These are phyloP conservation scores for Istiophorus platypterus DNA, from an alignment of 2,113 vertebrate genomes.

Conservation along the genomic window DNA sequence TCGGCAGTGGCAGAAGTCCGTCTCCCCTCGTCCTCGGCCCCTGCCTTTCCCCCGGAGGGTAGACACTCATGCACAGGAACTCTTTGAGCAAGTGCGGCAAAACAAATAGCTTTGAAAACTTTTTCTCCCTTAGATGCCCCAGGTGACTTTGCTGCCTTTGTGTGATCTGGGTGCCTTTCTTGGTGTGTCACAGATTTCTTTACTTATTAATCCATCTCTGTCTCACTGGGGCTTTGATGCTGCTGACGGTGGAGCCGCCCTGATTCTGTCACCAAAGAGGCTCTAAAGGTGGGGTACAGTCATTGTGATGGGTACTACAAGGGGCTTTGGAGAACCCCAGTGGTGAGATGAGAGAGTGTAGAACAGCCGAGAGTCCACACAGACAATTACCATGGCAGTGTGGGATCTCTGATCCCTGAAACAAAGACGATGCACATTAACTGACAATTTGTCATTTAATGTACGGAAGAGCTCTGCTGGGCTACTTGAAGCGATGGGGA, in stretches of 20 bases:
- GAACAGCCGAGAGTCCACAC: slow-evolving; percentile 38
- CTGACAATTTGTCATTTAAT: slow-evolving; percentile 64
- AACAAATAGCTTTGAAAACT: slow-evolving; percentile 69
- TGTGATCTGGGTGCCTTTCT: slow-evolving; percentile 62
- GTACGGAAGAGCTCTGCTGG: slow-evolving; percentile 34
- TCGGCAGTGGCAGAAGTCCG: slow-evolving; percentile 28
- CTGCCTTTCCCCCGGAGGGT: slow-evolving; percentile 47
- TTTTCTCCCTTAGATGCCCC: slow-evolving; percentile 40
- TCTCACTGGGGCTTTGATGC: slow-evolving; percentile 67
- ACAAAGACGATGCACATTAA: slow-evolving; percentile 47
- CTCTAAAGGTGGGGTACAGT: slow-evolving; percentile 60
- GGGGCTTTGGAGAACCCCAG: slow-evolving; percentile 31
- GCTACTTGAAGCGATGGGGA: slow-evolving; percentile 35
- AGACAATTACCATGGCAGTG: slow-evolving; percentile 26
- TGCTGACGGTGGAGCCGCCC: slow-evolving; percentile 64
- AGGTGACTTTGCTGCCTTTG: slow-evolving; percentile 50
- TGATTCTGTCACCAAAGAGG: slow-evolving; percentile 77
- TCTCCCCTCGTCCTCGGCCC: slow-evolving; percentile 28
- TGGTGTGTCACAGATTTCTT: slow-evolving; percentile 70
- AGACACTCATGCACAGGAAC: slow-evolving; percentile 37
- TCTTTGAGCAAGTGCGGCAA: slow-evolving; percentile 39
- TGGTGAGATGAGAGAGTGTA: slow-evolving; percentile 33
- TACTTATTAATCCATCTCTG: slow-evolving; percentile 78
- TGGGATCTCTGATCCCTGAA: slow-evolving; percentile 34
- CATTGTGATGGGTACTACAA: slow-evolving; percentile 34